Evolutionary conservation across 2,113 vertebrate genomes (phyloP).

Genomic region (Coptodon bakossiorum): DNA sequence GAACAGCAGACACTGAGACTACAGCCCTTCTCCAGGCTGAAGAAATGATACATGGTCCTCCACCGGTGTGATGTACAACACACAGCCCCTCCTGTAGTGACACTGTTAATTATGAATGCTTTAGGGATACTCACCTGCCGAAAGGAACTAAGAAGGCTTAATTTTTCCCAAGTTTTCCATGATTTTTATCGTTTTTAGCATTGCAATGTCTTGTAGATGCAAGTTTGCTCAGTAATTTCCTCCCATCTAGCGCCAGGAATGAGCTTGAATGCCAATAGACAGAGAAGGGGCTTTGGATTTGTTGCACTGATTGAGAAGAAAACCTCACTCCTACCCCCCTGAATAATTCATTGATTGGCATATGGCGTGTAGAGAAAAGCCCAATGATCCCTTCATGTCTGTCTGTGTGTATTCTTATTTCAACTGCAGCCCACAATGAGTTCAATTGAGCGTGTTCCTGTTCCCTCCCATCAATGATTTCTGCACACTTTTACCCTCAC

Average conservation of each 20-base stretch:
- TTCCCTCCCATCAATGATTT: background rate
- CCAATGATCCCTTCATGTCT: slow-evolving; percentile 31
- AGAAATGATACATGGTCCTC: background rate
- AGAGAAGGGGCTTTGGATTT: slow-evolving; percentile 1
- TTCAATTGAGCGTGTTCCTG: slow-evolving; percentile 1
- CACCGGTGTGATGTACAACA: background rate
- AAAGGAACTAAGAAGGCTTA: background rate
- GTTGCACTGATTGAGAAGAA: slow-evolving; percentile 38
- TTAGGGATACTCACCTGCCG: background rate
- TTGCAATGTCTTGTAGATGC: background rate
- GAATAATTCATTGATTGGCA: slow-evolving; percentile 70
- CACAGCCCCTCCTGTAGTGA: background rate
- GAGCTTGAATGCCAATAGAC: background rate
- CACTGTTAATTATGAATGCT: background rate
- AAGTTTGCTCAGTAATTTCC: background rate
- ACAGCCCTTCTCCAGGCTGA: background rate
- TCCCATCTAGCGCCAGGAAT: background rate
- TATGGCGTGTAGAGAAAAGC: slow-evolving; percentile 49
- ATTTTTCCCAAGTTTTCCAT: background rate
- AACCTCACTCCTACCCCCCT: slow-evolving; percentile 28
- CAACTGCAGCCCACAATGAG: background rate
- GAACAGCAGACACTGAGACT: background rate
- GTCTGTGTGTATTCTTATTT: background rate
- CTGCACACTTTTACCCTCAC: background rate
- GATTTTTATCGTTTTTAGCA: background rate